Percentiles rank a stretch among this genome's conserved stretches.
phyloP scores from a whole-genome alignment of 2,888 invertebrate genomes.

The Proisotoma minuta region DNA sequence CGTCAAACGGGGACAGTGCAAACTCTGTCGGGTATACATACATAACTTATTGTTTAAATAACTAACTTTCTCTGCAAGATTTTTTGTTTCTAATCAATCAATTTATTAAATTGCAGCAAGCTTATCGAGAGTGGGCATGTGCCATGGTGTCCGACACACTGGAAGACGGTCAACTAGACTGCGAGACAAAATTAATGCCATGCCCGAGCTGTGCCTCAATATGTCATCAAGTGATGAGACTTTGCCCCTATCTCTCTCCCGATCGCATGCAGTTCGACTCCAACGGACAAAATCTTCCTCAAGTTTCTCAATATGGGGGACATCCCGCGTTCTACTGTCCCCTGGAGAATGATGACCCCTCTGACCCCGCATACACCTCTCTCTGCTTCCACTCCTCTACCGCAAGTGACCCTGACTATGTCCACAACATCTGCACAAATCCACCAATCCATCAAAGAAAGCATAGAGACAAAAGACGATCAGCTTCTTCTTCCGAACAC shows the following conservation, averaged over 20 bases:
- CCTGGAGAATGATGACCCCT: constrained; percentile 28
- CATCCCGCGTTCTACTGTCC: constrained; percentile 47
- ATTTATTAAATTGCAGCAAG: constrained; percentile 27
- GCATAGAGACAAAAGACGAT: background rate
- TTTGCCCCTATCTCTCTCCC: constrained; percentile 46
- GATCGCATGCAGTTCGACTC: constrained; percentile 40
- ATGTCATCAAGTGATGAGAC: constrained; percentile 46
- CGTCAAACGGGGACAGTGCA: constrained; percentile 35
- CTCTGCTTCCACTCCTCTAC: constrained; percentile 12
- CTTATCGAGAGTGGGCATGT: constrained; percentile 46
- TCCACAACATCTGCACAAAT: constrained; percentile 23
- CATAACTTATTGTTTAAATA: too few species aligned
- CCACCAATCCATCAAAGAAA: constrained; percentile 8
- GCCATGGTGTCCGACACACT: constrained; percentile 36
- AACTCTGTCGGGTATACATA: constrained; percentile 43
- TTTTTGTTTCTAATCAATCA: background rate
- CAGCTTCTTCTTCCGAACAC: background rate
- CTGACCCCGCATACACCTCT: constrained; percentile 25
- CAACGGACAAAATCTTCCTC: constrained; percentile 22
- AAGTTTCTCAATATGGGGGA: constrained; percentile 45
- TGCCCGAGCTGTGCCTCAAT: constrained; percentile 46
- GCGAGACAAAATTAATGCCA: constrained; percentile 33
- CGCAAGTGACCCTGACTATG: constrained; percentile 13
- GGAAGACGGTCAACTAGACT: constrained; percentile 30
- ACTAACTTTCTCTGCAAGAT: too few species aligned